Base-by-base conservation (phyloP, 2,888 invertebrate genomes). In the Meiosimyza decipiens region DNA sequence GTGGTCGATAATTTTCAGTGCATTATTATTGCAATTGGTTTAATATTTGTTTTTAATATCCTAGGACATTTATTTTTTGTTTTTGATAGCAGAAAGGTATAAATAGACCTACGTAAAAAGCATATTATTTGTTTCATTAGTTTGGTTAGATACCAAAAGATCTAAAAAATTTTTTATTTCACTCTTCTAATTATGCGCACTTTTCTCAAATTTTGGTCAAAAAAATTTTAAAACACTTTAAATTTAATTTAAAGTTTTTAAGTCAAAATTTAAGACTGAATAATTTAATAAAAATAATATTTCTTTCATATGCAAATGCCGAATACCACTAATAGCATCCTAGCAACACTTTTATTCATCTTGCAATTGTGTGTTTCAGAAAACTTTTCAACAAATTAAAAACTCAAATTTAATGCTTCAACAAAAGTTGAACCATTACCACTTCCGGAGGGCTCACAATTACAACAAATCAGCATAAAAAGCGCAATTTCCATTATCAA, bases 401-500 rank as follows among this genome's bases (percentile, higher is more conserved):
- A 73, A 73, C 65, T 65, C 69, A 64, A 73, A 73, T 74, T 74
- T 71, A 74, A 73, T 62, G 74, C 71, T 54, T 71, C 67, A 73
- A 66, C 68, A 71, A 60, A 57, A 68, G 57, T 71, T 68, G 68
- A 57, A n/a, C 68, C 49, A 40, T 50, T 12, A 33, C 59, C 59
- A 60, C 59, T 33, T 60, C 67, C 50, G 49, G 13, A 16, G 55
- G 33, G 12, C 47, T 50, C 52, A 69, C 47, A 63, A 40, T 51
- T 16, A 28, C 54, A 40, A 40, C 40, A 71, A 66, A 72, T 60
- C 63, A 62, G 68, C 68, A 68, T 57, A 54, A 69, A 69, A 65
- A 65, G 57, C 65, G 33, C 75, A 71, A 74, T 74, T 75, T 77
- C 75, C 77, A 75, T 75, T 77, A 77, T 77, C 77, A 75, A 75